Evolutionary conservation across 2,888 invertebrate genomes (phyloP), one percentile per base, ranked within the genome.

Genomic region (Crepidodera aurea): DNA sequence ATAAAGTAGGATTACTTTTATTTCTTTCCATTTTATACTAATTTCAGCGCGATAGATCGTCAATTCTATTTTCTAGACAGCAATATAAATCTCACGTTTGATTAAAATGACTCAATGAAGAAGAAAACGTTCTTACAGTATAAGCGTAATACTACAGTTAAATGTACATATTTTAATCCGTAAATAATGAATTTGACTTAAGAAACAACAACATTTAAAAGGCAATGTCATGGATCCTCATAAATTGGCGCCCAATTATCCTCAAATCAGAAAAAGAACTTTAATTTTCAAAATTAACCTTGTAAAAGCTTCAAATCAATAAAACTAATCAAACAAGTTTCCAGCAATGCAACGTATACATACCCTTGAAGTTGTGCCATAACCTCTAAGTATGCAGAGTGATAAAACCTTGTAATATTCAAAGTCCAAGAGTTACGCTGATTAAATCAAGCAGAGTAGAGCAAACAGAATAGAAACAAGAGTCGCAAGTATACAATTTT

Each of bases 1-100:
- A 44, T 44, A 44, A 44, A 44, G n/a, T 22, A 19, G 44, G 44
- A 44, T 44, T 22, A 25, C 19, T 44, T 44, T 44, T 44, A 44
- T 44, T 44, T 12, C 22, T 44, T 44, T 22, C 5, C 44, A 44
- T 44, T 44, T 44, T 44, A 44, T 44, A 44, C 44, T 44, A 44
- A 44, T 44, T 44, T 44, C 44, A 16, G 13, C 44, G 44, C 22
- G 10, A 44, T 44, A 44, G 44, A 44, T 44, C 13, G 44, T 22
- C 44, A 44, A 44, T 44, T 44, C 44, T n/a, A 19, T 44, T 13
- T 44, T 16, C 42, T 42, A 16, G 16, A 42, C 44, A 25, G 13
- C 39, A 39, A 15, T 39, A 39, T 39, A 39, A 39, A 39, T 39
- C 39, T 39, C 7, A 39, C 39, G 39, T 39, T 39, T 39, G 39